Conservation (phyloP, 35 echinoderm and acorn worm species). For the Holothuria glaberrima region DNA sequence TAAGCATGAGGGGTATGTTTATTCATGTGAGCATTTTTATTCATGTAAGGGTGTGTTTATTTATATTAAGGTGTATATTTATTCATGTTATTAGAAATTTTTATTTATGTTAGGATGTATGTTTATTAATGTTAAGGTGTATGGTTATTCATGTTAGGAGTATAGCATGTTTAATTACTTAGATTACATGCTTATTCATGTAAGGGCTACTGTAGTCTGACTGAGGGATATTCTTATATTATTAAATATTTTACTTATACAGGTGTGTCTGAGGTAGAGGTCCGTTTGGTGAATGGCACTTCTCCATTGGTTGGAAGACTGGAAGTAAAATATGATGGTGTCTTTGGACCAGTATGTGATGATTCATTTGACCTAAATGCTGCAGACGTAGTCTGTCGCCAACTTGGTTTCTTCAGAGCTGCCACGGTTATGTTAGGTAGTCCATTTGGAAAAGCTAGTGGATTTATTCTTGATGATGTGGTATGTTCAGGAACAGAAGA, state of each 20-base stretch:
- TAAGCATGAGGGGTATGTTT: too few relatives aligned
- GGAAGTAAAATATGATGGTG: neutral
- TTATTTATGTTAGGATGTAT: too few relatives aligned
- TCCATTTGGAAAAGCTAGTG: neutral
- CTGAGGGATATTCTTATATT: too few relatives aligned
- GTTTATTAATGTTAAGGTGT: too few relatives aligned
- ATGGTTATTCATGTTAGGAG: too few relatives aligned
- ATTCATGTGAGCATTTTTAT: too few relatives aligned
- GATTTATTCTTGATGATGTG: slow-evolving; percentile 17
- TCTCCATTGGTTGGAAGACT: slow-evolving; percentile 14
- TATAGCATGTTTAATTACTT: too few relatives aligned
- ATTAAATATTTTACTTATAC: neutral
- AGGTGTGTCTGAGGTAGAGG: slow-evolving; percentile 8
- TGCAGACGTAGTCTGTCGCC: slow-evolving; percentile 39
- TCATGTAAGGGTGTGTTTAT: too few relatives aligned
- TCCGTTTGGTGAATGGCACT: slow-evolving; percentile 4
- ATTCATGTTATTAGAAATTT: too few relatives aligned
- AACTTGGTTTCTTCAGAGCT: slow-evolving; percentile 37
- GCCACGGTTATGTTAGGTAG: neutral
- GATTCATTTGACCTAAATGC: slow-evolving; percentile 50
- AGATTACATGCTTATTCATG: too few relatives aligned
- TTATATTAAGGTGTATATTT: too few relatives aligned
- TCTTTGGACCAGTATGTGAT: slow-evolving; percentile 23
- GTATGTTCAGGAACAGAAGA: slow-evolving; percentile 34
- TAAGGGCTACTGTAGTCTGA: too few relatives aligned